These are phyloP conservation scores for Paedocypris sp. DNA, from an alignment of 2,113 vertebrate genomes.

Conservation along the genomic window DNA sequence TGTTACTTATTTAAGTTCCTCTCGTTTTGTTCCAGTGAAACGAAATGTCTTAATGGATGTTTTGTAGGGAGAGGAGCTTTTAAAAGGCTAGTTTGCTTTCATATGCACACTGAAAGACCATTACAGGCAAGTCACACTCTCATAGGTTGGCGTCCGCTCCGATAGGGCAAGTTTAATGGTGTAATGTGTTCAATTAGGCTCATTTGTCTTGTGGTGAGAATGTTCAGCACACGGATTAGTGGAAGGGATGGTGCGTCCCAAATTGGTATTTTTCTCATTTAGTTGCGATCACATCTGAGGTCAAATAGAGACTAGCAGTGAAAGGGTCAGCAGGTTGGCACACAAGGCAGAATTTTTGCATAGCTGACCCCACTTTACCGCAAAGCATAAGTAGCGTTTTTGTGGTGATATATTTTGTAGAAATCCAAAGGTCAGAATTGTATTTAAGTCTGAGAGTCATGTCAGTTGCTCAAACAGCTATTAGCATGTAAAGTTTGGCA, in stretches of 20 bases:
- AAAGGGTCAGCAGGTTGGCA: too few species aligned
- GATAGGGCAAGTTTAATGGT: slow-evolving; percentile 36
- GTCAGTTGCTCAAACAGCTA: too few species aligned
- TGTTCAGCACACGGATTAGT: not conserved
- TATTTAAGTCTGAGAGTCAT: too few species aligned
- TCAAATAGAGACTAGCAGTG: too few species aligned
- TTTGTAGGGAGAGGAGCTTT: slow-evolving; percentile 8
- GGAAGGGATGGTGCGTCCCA: not conserved
- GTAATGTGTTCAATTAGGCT: slow-evolving; percentile 37
- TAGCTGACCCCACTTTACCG: too few species aligned
- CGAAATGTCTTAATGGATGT: slow-evolving; percentile 32
- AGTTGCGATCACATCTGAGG: not conserved
- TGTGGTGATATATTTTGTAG: too few species aligned
- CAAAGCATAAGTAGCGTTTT: too few species aligned
- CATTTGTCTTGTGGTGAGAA: slow-evolving; percentile 14
- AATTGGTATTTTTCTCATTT: not conserved
- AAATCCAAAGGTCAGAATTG: too few species aligned
- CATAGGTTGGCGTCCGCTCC: slow-evolving; percentile 30
- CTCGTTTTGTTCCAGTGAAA: slow-evolving; percentile 18
- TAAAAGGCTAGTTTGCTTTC: slow-evolving; percentile 30
- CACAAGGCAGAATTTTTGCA: too few species aligned
- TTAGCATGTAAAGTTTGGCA: too few species aligned
- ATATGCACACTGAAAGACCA: slow-evolving; percentile 33
- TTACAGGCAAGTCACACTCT: slow-evolving; percentile 32
- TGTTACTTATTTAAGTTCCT: slow-evolving; percentile 40